Base-by-base conservation (phyloP, 2,888 invertebrate species). In the Caenorhabditis sp. region DNA sequence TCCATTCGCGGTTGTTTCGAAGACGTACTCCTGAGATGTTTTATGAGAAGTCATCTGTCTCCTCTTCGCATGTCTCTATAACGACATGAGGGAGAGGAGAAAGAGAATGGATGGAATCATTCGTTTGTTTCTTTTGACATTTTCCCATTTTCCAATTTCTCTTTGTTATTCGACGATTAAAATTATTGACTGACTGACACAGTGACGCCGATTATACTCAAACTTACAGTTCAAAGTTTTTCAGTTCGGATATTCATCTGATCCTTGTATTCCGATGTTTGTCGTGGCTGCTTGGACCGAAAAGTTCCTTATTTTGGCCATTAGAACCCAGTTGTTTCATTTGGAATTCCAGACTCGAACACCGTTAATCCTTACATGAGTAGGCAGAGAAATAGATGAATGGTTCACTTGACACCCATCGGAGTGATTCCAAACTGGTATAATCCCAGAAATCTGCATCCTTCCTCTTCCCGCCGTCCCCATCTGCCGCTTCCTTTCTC, bases 1-100 rank as follows among this genome's bases (percentile, higher is more conserved):
- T 40, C 37, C 47, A 28, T n/a, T 37, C 13, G 26, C n/a, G 26
- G 5, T 47, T 20, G 28, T 20, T 22, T 22, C 28, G 56, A 56
- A n/a, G n/a, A n/a, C n/a, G 28, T 4, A 47, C 6, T 9, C 24
- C 20, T 28, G 22, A 40, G 40, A 55, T 64, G 62, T 56, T 72
- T 61, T 53, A 74, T 56, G 60, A 67, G 67, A 44, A 20, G 51
- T 67, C 67, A 76, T 76, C 67, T 53, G 40, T 76, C 67, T 67
- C 32, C 37, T 61, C 50, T n/a, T 40, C 40, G 6, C 40, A 13
- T 44, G 67, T 65, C 65, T 28, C 74, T 60, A 74, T 74, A 58
- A 74, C 65, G 18, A 74, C 74, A 9, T 37, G 51, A 2, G 47
- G 5, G 5, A 47, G 5, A 47, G 2, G 18, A 47, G 5, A 18